Percentiles rank a stretch among this genome's conserved stretches.
phyloP scores from a whole-genome alignment of 2,888 invertebrate genomes.

The Melieria picta region DNA sequence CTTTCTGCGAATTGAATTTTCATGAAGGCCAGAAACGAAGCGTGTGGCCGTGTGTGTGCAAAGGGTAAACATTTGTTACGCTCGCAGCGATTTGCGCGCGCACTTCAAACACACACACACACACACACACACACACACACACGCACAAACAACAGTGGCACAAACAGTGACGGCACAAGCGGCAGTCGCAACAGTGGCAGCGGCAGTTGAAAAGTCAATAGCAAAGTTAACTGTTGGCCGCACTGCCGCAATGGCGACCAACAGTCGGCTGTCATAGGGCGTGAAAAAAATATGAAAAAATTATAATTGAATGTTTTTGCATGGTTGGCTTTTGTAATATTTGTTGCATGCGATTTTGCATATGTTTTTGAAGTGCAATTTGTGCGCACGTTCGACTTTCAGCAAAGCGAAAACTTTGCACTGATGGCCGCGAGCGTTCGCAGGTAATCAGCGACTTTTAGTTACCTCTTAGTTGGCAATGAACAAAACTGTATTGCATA shows the following conservation, averaged over 20 bases:
- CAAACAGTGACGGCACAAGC: background rate
- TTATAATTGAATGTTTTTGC: background rate
- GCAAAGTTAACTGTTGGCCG: background rate
- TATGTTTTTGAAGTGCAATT: background rate
- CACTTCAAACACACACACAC: background rate
- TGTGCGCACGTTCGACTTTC: background rate
- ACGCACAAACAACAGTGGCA: constrained; percentile 7
- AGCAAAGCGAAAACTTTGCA: no score
- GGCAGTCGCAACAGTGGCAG: background rate
- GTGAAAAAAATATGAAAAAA: no score
- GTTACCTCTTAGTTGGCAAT: no score
- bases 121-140: background rate
- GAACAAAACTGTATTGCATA: no score
- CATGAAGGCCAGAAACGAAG: no score
- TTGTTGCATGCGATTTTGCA: background rate
- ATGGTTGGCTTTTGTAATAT: background rate
- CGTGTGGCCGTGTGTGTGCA: no score
- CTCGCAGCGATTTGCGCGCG: constrained; percentile 17
- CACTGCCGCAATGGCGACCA: background rate
- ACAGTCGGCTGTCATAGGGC: no score
- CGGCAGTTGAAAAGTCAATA: background rate
- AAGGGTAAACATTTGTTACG: constrained; percentile 17
- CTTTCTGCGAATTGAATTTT: no score
- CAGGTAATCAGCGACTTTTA: no score
- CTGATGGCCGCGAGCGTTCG: no score